phyloP scores from a whole-genome alignment of 2,888 invertebrate genomes.

The Stratiomys singularior region DNA sequence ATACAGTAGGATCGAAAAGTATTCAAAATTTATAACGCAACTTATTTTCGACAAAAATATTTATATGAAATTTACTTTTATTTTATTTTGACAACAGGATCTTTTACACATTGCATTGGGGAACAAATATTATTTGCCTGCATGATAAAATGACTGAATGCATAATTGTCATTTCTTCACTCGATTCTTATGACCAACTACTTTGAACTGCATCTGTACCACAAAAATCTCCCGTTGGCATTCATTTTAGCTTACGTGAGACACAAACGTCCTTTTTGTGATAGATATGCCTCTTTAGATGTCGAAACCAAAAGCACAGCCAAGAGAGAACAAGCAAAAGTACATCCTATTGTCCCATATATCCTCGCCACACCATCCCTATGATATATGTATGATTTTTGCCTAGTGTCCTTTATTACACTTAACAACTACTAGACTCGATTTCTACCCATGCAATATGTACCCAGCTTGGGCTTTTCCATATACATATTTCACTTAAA shows the following conservation, averaged over 20 bases:
- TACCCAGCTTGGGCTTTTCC: constrained; percentile 6
- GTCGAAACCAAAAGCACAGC: not conserved
- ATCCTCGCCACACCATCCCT: not conserved
- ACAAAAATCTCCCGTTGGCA: not conserved
- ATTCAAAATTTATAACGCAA: too few species aligned
- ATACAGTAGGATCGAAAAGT: not conserved
- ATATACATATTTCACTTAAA: constrained; percentile 33
- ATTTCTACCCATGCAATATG: constrained; percentile 17
- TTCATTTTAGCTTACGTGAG: not conserved
- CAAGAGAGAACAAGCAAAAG: not conserved
- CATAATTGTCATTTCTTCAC: too few species aligned
- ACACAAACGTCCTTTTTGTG: constrained; percentile 10
- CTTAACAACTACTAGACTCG: constrained; percentile 13
- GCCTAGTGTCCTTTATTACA: constrained; percentile 34
- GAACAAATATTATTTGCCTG: too few species aligned
- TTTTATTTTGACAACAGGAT: too few species aligned
- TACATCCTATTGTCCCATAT: not conserved
- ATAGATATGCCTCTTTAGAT: constrained; percentile 14
- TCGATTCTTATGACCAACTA: not conserved
- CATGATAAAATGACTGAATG: too few species aligned
- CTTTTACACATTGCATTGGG: too few species aligned
- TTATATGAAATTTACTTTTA: too few species aligned
- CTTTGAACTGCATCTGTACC: not conserved
- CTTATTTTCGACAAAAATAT: too few species aligned
- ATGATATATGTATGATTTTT: constrained; percentile 29